Evolutionary conservation across 2,113 vertebrate species (phyloP), one percentile per base, ranked within the genome.

Genomic region (Tachuris rubrigastra): DNA sequence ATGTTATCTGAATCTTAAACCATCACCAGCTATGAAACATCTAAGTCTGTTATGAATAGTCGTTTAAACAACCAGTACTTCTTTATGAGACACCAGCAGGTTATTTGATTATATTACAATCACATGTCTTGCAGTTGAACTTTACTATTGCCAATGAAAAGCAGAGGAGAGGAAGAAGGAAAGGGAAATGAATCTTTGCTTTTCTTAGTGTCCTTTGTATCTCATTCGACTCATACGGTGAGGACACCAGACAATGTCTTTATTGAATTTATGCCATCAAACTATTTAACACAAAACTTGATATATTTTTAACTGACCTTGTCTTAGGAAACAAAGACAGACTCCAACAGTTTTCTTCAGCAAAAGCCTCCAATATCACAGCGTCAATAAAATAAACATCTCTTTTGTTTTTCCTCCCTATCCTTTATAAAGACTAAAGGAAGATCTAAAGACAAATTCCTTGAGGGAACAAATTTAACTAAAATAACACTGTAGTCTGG

Each of bases 261-360:
- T 96, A 93, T 47, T 97, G 96, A 97, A 97, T 92, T 96, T 89
- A 44, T 87, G 90, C 86, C 86, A 90, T 94, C 95, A 92, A 97
- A 94, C 87, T 96, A 91, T 97, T 97, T 98, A 97, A 96, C 89
- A 95, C 72, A 96, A 97, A 98, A 93, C 71, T 91, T 89, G 80
- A 80, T 67, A 82, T 67, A 85, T 85, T 97, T 97, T 96, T 90
- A 96, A 37, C 41, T 92, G 74, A 87, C 84, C 93, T 94, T 90
- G 91, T 94, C 74, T 78, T 66, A 87, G 63, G 73, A 89, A 95
- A 93, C 84, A 94, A 94, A 95, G 82, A 33, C 72, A 93, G 66
- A 60, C 30, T 81, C 85, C 79, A 87, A 92, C 53, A 73, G 63
- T 39, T 78, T 84, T 81, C 67, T 89, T 56, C 72, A 89, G 76